A percentile compares a stretch with the other conserved stretches of the same genome.
Evolutionary conservation across 2,888 invertebrate genomes (phyloP).

Genomic region (Andricus curvator): DNA sequence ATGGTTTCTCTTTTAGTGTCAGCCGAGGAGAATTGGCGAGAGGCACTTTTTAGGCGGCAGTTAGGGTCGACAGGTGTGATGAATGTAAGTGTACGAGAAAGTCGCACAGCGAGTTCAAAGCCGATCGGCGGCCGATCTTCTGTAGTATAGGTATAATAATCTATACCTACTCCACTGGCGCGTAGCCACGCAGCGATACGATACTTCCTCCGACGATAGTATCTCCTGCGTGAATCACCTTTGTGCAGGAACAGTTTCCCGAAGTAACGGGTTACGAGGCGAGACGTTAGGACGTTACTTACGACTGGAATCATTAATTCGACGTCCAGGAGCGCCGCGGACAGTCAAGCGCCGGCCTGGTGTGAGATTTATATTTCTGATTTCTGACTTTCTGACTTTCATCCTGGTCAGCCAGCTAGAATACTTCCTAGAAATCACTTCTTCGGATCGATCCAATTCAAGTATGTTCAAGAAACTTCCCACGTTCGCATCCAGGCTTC

Average conservation of each 20-base stretch:
- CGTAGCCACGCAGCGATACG: constrained; percentile 27
- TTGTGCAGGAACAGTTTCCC: constrained; percentile 41
- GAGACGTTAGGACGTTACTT: constrained; percentile 46
- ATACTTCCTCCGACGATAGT: constrained; percentile 23
- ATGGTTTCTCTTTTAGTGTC: constrained; percentile 53
- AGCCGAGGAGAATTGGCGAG: constrained; percentile 46
- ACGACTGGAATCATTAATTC: constrained; percentile 45
- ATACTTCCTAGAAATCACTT: constrained; percentile 17
- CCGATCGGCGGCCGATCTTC: not conserved
- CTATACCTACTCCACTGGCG: constrained; percentile 1
- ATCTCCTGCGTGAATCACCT: constrained; percentile 22
- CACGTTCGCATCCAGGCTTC: constrained; percentile 9
- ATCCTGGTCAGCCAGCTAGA: not conserved
- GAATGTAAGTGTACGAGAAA: constrained; percentile 54
- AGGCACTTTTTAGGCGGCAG: constrained; percentile 54
- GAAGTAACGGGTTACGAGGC: constrained; percentile 45
- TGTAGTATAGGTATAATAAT: not conserved
- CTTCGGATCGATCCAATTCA: constrained; percentile 18
- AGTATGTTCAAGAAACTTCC: constrained; percentile 20
- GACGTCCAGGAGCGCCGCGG: constrained; percentile 21
- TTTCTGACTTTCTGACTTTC: constrained; percentile 8
- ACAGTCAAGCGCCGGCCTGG: constrained; percentile 29
- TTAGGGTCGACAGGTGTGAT: constrained; percentile 55
- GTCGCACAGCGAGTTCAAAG: constrained; percentile 42
- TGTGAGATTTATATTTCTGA: constrained; percentile 31